phyloP scores from a whole-genome alignment of 2,797 vertebrate species.

The Tinamus major region DNA sequence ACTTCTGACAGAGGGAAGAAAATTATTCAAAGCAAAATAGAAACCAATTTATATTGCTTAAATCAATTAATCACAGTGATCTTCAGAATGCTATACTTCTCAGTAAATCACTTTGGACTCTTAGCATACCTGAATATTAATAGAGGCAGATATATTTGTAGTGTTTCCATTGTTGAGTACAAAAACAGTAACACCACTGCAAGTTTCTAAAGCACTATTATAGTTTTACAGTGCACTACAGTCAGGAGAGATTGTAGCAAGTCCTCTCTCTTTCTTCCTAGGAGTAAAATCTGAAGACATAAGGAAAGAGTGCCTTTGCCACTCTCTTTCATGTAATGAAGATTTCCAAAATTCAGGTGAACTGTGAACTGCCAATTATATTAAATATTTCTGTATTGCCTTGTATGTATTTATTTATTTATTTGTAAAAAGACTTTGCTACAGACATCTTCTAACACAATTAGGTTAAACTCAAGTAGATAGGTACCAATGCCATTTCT shows the following conservation, averaged over 20 bases:
- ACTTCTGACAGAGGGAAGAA: not conserved
- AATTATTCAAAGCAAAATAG: not conserved
- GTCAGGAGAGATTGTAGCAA: not conserved
- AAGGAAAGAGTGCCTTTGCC: not conserved
- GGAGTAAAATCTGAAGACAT: not conserved
- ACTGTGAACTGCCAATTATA: not conserved
- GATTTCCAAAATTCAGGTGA: not conserved
- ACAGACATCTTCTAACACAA: not conserved
- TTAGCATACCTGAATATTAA: not conserved
- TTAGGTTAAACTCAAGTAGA: not conserved
- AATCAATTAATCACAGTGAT: not conserved
- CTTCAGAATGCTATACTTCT: not conserved
- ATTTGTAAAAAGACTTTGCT: not conserved
- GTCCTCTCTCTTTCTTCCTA: not conserved
- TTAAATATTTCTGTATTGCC: not conserved
- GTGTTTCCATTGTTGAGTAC: not conserved
- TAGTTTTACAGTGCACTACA: not conserved
- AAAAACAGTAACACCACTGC: not conserved
- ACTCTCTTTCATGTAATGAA: not conserved
- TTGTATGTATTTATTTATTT: not conserved
- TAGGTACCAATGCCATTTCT: not conserved
- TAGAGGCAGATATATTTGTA: not conserved
- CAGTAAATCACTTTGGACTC: not conserved
- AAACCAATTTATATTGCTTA: slow-evolving; percentile 1
- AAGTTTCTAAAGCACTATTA: not conserved